Evolutionary conservation across 2,888 invertebrate species (phyloP).

Genomic region (Cerastis rubricosa): DNA sequence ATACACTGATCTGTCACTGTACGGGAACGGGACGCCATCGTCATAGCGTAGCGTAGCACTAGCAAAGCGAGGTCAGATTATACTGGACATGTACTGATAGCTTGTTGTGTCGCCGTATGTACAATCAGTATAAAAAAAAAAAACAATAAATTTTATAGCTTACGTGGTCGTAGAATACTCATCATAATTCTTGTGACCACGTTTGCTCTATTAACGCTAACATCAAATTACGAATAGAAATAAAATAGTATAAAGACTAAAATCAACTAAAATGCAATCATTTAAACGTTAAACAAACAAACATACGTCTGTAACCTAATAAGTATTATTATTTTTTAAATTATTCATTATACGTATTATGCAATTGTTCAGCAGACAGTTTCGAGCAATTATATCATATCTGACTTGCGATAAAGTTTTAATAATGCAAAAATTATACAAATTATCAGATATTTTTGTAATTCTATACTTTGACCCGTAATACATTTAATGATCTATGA

Average conservation of each 20-base stretch:
- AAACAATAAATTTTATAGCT: background rate
- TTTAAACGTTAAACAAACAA: background rate
- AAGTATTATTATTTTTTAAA: background rate
- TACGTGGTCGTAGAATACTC: background rate
- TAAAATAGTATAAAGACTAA: background rate
- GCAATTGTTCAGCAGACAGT: slow-evolving; percentile 15
- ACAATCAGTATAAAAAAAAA: background rate
- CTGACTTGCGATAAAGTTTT: slow-evolving; percentile 11
- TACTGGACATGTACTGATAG: no score
- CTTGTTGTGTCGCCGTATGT: no score
- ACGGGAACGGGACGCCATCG: no score
- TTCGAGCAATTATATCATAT: background rate
- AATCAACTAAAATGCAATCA: background rate
- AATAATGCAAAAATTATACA: background rate
- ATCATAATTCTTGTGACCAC: background rate
- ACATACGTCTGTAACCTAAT: background rate
- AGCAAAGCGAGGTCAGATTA: no score
- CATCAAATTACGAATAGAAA: slow-evolving; percentile 5
- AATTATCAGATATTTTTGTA: slow-evolving; percentile 11
- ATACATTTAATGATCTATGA: background rate
- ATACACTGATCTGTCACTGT: no score
- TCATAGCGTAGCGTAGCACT: no score
- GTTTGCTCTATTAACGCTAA: slow-evolving; percentile 3
- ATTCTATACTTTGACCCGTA: slow-evolving; percentile 19
- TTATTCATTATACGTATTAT: background rate